Evolutionary conservation across 2,888 invertebrate genomes (phyloP), one percentile per base, ranked within the genome.

Genomic region (Pomacea canaliculata): DNA sequence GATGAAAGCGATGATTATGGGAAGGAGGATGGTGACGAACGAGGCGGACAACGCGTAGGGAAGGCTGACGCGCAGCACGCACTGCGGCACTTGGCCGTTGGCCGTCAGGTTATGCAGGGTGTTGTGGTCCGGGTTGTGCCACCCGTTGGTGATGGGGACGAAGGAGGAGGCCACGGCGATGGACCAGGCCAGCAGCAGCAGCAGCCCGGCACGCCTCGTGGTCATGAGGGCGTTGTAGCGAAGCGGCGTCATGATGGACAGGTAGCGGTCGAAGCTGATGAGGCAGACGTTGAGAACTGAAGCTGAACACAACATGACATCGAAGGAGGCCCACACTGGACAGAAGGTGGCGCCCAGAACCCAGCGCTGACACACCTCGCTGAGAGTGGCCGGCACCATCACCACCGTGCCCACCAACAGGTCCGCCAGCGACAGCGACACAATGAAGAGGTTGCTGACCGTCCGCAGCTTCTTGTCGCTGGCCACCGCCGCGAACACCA

Each of bases 281-380:
- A 86, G 79, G 75, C 86, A 87, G 23, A 87, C 86, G 76, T 87
- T 87, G 19, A 87, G 78, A 9, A 87, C 83, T 9, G 87, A 87
- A 37, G 87, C 86, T 67, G 86, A 85, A 66, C 83, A 84, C 73
- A 87, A 78, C 87, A 87, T 87, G 27, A 87, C 87, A 71, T 87
- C 87, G 79, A 84, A 86, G 10, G 86, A 86, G 12, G 84, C 85
- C 87, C 87, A 87, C 7, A 87, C 81, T 0, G 85, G 83, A 78
- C 87, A 87, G 76, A 86, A 86, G 18, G 67, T 76, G 12, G 82
- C 77, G 7, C 81, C 78, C 19, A 86, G 78, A 46, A 85, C 81
- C 87, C 87, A 87, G 46, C 82, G 81, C 49, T 82, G 80, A 60
- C 84, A 83, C 27, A 85, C 83, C 79, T 85, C 85, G 73, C 82